Evolutionary conservation across 2,113 vertebrate genomes (phyloP).

Genomic region (Cinclus mexicanus): DNA sequence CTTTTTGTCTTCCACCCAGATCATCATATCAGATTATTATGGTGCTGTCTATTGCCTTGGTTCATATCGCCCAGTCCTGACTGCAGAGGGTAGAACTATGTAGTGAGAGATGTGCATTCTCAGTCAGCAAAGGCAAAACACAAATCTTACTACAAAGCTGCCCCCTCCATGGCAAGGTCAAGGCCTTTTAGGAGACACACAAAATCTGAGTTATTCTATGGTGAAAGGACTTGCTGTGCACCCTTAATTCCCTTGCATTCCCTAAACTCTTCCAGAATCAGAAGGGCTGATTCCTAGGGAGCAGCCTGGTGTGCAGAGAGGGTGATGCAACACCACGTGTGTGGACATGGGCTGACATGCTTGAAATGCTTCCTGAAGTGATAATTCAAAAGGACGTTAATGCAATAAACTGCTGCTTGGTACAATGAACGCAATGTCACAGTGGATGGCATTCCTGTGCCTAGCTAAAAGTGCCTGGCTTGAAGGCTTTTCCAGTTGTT

Average conservation of each 20-base stretch:
- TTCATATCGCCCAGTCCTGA: not conserved
- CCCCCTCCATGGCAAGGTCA: not conserved
- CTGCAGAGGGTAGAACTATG: not conserved
- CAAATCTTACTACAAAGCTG: not conserved
- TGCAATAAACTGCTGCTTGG: not conserved
- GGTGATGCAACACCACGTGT: fast-evolving
- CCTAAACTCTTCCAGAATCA: not conserved
- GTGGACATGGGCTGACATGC: fast-evolving
- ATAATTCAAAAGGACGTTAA: not conserved
- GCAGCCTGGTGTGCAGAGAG: not conserved
- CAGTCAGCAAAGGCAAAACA: not conserved
- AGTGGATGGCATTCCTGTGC: not conserved
- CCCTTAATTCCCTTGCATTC: not conserved
- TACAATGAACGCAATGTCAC: not conserved
- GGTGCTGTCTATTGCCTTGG: not conserved
- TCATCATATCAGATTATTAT: fast-evolving
- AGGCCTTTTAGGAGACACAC: not conserved
- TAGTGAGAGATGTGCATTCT: not conserved
- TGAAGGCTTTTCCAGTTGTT: not conserved
- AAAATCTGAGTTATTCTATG: not conserved
- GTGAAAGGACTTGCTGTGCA: not conserved
- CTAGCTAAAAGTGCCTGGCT: not conserved
- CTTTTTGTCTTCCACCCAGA: not conserved
- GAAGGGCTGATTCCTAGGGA: not conserved
- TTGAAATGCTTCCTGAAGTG: not conserved